These are phyloP conservation scores for Alloplasta piceator DNA, from an alignment of 2,888 invertebrate species.

Conservation along the genomic window DNA sequence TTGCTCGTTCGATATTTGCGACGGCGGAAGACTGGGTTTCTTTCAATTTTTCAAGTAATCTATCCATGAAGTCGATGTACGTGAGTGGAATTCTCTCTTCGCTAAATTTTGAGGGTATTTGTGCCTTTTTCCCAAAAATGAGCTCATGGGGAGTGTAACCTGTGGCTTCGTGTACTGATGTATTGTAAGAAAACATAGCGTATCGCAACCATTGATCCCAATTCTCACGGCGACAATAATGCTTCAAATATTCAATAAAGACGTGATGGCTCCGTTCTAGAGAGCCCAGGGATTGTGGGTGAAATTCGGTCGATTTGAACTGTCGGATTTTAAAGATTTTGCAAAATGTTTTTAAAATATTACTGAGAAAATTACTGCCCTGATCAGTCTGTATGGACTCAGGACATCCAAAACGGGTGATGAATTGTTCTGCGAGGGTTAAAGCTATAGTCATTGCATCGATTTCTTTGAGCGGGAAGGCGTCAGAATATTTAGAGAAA, in stretches of 20 bases:
- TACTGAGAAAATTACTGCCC: too few species aligned
- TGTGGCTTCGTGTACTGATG: too few species aligned
- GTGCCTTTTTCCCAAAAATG: constrained; percentile 47
- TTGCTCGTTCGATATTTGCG: constrained; percentile 54
- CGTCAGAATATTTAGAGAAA: too few species aligned
- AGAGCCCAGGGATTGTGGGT: constrained; percentile 46
- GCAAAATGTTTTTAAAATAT: constrained; percentile 58
- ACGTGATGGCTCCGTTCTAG: constrained; percentile 57
- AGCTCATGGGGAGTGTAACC: constrained; percentile 55
- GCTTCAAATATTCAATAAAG: constrained; percentile 57
- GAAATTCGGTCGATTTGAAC: constrained; percentile 45
- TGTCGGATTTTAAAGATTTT: constrained; percentile 63
- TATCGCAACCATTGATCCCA: constrained; percentile 55
- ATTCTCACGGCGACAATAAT: constrained; percentile 25
- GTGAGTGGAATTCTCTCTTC: constrained; percentile 38
- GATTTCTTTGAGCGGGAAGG: constrained; percentile 13
- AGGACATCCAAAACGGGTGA: too few species aligned
- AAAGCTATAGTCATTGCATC: constrained; percentile 67
- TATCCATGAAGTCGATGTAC: constrained; percentile 37
- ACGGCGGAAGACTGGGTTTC: constrained; percentile 38
- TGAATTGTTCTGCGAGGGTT: too few species aligned
- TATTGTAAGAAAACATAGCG: too few species aligned
- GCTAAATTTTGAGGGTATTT: constrained; percentile 22
- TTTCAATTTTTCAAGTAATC: constrained; percentile 39
- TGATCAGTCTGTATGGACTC: too few species aligned